These are phyloP conservation scores for Pundamilia nyererei DNA, from an alignment of 2,113 vertebrate species.

Conservation along the genomic window DNA sequence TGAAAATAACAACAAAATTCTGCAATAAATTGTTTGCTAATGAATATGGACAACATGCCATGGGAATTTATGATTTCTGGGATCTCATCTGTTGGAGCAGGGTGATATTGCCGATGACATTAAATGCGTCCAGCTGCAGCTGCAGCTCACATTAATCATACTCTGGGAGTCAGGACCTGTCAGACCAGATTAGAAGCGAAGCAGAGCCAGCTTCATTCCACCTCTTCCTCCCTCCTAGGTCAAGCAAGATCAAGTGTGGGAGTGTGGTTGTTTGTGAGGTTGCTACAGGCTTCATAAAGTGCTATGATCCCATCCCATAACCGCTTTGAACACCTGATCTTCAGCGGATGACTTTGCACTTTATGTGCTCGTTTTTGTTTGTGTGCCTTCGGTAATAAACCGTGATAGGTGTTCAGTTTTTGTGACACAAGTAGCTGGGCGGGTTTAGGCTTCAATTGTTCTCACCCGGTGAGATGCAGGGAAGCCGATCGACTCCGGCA, in stretches of 20 bases:
- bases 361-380: neutral
- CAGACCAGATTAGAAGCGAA: slow-evolving; percentile 40
- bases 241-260: neutral
- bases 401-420: neutral
- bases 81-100: slow-evolving; percentile 30
- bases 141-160: slow-evolving; percentile 63
- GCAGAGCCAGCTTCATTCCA: slow-evolving; percentile 46
- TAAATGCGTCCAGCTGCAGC: slow-evolving; percentile 45
- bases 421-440: slow-evolving; percentile 1
- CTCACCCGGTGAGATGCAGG: neutral
- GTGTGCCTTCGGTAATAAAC: slow-evolving; percentile 2
- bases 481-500: neutral
- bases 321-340: neutral
- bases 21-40: slow-evolving; percentile 62
- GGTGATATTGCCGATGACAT: slow-evolving; percentile 61
- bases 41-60: slow-evolving; percentile 61
- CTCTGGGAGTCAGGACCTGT: slow-evolving; percentile 46
- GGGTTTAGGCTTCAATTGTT: neutral
- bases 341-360: neutral
- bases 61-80: slow-evolving; percentile 53
- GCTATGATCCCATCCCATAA: neutral
- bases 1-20: slow-evolving; percentile 52
- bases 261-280: neutral
- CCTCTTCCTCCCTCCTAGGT: slow-evolving; percentile 5
- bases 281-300: neutral